phyloP scores from a whole-genome alignment of 2,113 vertebrate genomes.

The Aldabrachelys gigantea region DNA sequence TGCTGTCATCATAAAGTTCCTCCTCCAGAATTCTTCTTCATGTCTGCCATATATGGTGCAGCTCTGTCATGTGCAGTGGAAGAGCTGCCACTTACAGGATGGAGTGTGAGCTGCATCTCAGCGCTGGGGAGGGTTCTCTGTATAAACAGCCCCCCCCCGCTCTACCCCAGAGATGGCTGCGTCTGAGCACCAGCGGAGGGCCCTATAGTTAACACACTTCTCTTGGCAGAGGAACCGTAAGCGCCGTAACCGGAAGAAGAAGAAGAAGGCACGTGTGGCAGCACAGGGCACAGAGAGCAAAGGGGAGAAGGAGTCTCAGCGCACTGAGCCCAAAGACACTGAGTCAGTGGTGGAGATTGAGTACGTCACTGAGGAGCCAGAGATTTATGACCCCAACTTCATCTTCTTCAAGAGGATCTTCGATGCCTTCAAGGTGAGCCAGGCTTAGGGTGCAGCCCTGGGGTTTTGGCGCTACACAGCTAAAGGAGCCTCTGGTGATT shows the following conservation, averaged over 20 bases:
- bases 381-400: conserved; percentile 92
- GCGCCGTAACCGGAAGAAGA: conserved; percentile 92
- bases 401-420: conserved; percentile 96
- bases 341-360: conserved; percentile 88
- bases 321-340: conserved; percentile 66
- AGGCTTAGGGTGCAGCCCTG: background rate
- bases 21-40: background rate
- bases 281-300: conserved; percentile 20
- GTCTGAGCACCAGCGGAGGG: background rate
- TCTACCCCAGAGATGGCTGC: background rate
- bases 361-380: conserved; percentile 90
- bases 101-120: background rate
- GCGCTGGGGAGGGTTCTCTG: background rate
- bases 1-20: background rate
- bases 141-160: background rate
- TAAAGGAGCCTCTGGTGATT: background rate
- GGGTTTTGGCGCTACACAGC: background rate
- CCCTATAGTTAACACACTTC: background rate
- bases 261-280: conserved; percentile 64
- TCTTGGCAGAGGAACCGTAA: conserved; percentile 86
- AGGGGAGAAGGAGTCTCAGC: conserved; percentile 61
- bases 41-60: background rate
- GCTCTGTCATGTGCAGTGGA: background rate
- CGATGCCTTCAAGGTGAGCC: conserved; percentile 90
- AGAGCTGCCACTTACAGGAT: background rate